Conservation (phyloP, 2,113 vertebrate genomes). For the Gallinago paraguaiae region DNA sequence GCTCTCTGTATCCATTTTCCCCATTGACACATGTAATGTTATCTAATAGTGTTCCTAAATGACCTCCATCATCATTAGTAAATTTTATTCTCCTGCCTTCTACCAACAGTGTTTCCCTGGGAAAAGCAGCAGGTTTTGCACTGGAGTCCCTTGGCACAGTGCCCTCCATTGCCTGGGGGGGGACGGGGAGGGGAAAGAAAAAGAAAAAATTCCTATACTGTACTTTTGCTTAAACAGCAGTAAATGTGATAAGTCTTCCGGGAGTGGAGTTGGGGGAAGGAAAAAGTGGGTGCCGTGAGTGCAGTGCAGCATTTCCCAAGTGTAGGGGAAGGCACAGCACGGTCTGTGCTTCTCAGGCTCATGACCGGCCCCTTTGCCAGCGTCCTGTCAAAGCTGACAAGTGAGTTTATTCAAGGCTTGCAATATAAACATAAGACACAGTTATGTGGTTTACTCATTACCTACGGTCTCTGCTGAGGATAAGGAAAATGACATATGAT, state of each 20-base stretch:
- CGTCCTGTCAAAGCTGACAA: not conserved
- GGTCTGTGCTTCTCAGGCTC: rapidly evolving
- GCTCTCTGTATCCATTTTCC: not conserved
- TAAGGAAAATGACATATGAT: not conserved
- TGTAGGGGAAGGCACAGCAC: rapidly evolving
- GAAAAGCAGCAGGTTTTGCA: constrained; percentile 3
- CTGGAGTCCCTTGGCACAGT: constrained; percentile 6
- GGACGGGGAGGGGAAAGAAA: not conserved
- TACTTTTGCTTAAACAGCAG: not conserved
- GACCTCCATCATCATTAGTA: not conserved
- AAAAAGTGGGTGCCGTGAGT: not conserved
- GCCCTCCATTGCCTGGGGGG: not conserved
- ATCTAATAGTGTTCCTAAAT: constrained; percentile 6
- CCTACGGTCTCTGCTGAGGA: not conserved
- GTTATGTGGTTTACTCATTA: not conserved
- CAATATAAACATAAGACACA: not conserved
- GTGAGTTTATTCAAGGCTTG: constrained; percentile 17
- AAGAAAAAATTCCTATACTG: not conserved
- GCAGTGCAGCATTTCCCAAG: rapidly evolving
- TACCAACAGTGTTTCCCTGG: not conserved
- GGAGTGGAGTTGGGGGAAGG: rapidly evolving
- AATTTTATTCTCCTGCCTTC: not conserved
- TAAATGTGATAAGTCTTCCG: not conserved
- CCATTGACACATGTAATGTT: not conserved
- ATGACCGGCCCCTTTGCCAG: rapidly evolving